Evolutionary conservation across 2,888 invertebrate species (phyloP).

Genomic region (Cacoxenus indagator): DNA sequence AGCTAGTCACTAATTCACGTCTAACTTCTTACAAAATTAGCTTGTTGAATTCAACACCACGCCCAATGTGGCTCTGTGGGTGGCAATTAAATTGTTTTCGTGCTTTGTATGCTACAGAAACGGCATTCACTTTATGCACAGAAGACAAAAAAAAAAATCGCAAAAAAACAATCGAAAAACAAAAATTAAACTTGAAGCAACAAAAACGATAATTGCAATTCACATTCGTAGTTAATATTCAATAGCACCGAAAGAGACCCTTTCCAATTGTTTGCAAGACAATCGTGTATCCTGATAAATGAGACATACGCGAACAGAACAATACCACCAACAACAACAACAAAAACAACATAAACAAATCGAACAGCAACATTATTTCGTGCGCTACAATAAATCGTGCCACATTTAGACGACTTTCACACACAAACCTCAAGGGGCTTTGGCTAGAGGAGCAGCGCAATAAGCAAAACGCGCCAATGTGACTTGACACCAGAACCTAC

Average conservation of each 20-base stretch:
- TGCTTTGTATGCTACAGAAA: constrained; percentile 1
- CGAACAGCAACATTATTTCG: constrained; percentile 10
- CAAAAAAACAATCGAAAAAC: neutral
- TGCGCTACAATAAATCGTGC: constrained; percentile 21
- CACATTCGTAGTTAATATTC: constrained; percentile 17
- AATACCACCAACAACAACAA: neutral
- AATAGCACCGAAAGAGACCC: constrained; percentile 17
- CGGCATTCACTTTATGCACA: constrained; percentile 19
- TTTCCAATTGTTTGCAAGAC: constrained; percentile 18
- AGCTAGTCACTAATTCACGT: neutral
- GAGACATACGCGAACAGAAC: constrained; percentile 17
- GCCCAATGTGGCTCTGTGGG: constrained; percentile 26
- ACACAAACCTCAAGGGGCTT: neutral
- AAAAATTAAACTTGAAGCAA: neutral
- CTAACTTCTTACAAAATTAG: neutral
- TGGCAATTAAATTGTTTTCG: constrained; percentile 31
- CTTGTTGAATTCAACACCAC: constrained; percentile 21
- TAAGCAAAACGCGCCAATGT: neutral
- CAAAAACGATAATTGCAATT: neutral
- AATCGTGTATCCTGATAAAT: constrained; percentile 29
- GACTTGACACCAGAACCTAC: constrained; percentile 5
- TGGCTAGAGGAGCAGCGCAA: neutral
- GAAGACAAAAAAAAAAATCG: constrained; percentile 9
- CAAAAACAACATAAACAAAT: neutral
- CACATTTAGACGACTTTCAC: constrained; percentile 19